Evolutionary conservation across 1,140 invertebrate genomes (phyloP).

Genomic region (Drosophila mojavensis): DNA sequence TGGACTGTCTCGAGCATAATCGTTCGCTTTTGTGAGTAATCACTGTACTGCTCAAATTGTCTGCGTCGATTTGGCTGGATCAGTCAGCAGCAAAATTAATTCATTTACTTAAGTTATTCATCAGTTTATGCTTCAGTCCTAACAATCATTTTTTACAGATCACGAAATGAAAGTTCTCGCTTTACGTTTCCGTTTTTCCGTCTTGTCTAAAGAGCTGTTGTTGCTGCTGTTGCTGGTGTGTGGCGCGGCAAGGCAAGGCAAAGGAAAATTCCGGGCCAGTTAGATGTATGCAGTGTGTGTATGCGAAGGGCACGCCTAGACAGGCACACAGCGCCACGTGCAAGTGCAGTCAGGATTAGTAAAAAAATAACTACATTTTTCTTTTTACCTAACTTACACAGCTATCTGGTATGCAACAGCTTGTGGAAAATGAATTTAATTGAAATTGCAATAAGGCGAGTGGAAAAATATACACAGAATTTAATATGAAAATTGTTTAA

Average conservation of each 20-base stretch:
- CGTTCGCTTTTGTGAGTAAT: too few relatives aligned
- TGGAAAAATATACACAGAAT: not conserved
- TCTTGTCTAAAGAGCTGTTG: not conserved
- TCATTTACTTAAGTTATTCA: too few relatives aligned
- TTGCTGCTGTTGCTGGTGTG: too few relatives aligned
- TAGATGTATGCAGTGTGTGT: slow-evolving; percentile 22
- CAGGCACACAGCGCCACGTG: slow-evolving; percentile 13
- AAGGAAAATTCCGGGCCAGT: slow-evolving; percentile 29
- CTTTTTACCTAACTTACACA: not conserved
- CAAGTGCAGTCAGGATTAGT: slow-evolving; percentile 24
- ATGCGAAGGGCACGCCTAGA: slow-evolving; percentile 32
- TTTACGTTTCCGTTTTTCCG: not conserved
- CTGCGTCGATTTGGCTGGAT: too few relatives aligned
- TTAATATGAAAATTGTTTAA: not conserved
- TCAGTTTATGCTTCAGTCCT: too few relatives aligned
- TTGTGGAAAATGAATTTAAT: slow-evolving; percentile 30
- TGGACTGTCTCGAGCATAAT: too few relatives aligned
- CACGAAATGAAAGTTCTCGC: not conserved
- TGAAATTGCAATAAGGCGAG: not conserved
- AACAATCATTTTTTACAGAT: not conserved
- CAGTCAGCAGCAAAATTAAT: too few relatives aligned
- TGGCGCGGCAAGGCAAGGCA: not conserved
- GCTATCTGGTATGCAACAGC: slow-evolving; percentile 36
- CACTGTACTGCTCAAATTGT: too few relatives aligned
- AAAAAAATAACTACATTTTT: slow-evolving; percentile 4